Base-by-base conservation (phyloP, 2,113 vertebrate genomes). In the Bubo blakistoni region DNA sequence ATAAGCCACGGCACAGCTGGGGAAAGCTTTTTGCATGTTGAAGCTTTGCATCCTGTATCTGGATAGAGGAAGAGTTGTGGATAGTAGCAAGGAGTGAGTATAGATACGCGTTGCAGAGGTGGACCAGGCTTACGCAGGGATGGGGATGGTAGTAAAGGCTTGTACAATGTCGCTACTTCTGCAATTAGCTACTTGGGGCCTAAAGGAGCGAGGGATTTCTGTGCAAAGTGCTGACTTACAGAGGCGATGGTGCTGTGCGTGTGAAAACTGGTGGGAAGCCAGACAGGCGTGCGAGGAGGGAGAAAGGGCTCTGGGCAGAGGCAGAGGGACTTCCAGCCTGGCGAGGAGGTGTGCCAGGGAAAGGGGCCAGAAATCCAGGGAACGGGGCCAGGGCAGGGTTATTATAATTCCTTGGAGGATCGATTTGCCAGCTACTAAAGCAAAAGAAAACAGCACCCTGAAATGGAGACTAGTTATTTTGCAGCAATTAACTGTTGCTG, bases 351-450 rank as follows among this genome's bases (percentile, higher is more conserved):
- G 38, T 95, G 92, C 96, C 96, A 95, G 95, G 96, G 94, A 96
- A 95, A 86, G 54, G 91, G 89, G 97, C 94, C 97, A 97, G 91
- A 62, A 98, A 98, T 89, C 16, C 94, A 88, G 97, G 97, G 96
- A 97, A 77, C 38, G 32, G 65, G 93, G 92, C 97, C 97, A 98
- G 97, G 90, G 84, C 94, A 88, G 96, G 94, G 96, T 91, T 96
- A 51, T 95, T 98, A 42, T 84, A 94, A 97, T 86, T 96, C 98
- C 96, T 95, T 14, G 77, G 94, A 96, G 97, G 96, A 93, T 90
- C 76, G 94, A 83, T 96, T 92, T 98, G 95, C 97, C 97, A 97
- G 95, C 91, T 96, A n/a, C 96, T 67, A 71, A 96, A 96, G 96
- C 87, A 91, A 85, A 96, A 90, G 90, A 27, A 95, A 97, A 96